phyloP scores from a whole-genome alignment of 2,113 vertebrate species.

The Lophotis ruficrista region DNA sequence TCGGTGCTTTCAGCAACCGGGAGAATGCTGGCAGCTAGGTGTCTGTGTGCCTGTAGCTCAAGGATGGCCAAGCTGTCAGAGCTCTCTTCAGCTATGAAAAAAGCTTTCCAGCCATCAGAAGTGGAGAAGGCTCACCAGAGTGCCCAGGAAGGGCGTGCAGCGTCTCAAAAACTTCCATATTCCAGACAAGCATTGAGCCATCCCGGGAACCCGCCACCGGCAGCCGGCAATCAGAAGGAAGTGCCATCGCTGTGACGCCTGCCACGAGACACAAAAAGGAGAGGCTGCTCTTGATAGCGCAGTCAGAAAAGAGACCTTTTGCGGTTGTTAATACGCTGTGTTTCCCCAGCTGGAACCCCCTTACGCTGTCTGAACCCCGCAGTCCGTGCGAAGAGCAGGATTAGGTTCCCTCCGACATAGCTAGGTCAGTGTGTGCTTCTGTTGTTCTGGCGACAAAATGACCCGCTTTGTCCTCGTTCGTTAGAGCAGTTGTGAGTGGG shows the following conservation, averaged over 20 bases:
- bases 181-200: conserved; percentile 76
- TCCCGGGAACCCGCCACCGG: conserved; percentile 78
- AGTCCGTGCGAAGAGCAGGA: neutral
- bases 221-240: conserved; percentile 65
- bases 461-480: conserved; percentile 55
- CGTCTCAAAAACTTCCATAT: conserved; percentile 67
- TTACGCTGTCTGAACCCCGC: neutral
- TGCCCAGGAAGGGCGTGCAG: conserved; percentile 76
- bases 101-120: neutral
- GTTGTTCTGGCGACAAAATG: conserved; percentile 49
- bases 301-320: neutral
- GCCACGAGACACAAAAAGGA: neutral
- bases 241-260: conserved; percentile 74
- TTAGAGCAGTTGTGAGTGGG: neutral
- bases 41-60: neutral
- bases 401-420: conserved; percentile 36
- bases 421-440: conserved; percentile 47
- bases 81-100: neutral
- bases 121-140: conserved; percentile 61
- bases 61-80: neutral
- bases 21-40: neutral
- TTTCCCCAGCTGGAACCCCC: neutral
- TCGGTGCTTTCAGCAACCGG: neutral
- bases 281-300: neutral
- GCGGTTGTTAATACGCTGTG: neutral